Evolutionary conservation across 1,140 invertebrate genomes (phyloP).

Genomic region (Nephila pilipes): DNA sequence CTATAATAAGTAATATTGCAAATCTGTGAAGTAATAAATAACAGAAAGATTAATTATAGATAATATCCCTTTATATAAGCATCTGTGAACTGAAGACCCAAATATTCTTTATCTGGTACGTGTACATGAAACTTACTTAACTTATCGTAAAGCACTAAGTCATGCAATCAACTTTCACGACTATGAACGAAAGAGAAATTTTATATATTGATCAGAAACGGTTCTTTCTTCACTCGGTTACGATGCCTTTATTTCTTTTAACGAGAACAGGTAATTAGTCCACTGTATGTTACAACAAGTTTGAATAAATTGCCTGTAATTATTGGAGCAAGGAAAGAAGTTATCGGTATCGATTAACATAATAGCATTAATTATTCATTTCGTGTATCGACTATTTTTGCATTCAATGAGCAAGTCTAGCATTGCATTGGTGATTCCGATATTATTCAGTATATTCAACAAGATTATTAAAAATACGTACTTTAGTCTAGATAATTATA

Average conservation of each 20-base stretch:
- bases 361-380: conserved; percentile 51
- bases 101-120: too few species aligned
- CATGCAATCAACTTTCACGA: background rate
- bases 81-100: too few species aligned
- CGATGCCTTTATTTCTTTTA: conserved; percentile 8
- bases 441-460: background rate
- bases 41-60: too few species aligned
- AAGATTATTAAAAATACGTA: background rate
- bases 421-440: background rate
- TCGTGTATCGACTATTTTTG: conserved; percentile 43
- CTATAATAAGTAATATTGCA: too few species aligned
- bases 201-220: background rate
- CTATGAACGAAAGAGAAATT: background rate
- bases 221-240: background rate
- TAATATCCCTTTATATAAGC: too few species aligned
- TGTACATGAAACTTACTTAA: background rate
- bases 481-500: background rate
- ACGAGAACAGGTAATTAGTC: conserved; percentile 5
- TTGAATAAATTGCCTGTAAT: conserved; percentile 48
- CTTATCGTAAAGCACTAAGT: background rate
- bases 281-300: background rate
- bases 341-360: conserved; percentile 40
- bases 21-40: too few species aligned
- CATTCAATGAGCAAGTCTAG: background rate
- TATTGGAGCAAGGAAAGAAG: conserved; percentile 44